Base-by-base conservation (phyloP, 2,888 invertebrate genomes). In the Tholera decimalis region DNA sequence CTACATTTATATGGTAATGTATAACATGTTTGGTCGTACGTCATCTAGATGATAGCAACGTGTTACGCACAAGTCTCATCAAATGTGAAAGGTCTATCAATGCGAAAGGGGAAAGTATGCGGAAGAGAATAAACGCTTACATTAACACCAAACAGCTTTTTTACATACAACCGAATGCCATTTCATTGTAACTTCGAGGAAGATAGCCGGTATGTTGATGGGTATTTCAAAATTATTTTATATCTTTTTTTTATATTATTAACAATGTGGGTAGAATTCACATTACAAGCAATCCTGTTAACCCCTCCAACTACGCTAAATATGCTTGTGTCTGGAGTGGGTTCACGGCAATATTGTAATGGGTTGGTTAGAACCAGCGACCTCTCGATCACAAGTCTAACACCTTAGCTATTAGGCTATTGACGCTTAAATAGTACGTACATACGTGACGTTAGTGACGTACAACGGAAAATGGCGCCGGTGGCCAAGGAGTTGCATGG, bases 1-100 rank as follows among this genome's bases (percentile, higher is more conserved):
- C n/a, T n/a, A n/a, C n/a, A n/a, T n/a, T n/a, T n/a, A n/a, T 11
- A 37, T 15, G 3, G 39, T 43, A 15, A 30, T 20, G 33, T 24
- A 15, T 33, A 66, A 66, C 24, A 47, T 18, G 54, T 39, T 43
- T 30, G 35, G n/a, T 24, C n/a, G 22, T 43, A 73, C 54, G 53
- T 63, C 65, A 49, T 64, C 37, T 39, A 44, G 54, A 57, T 49
- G 30, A 73, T 73, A 57, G 50, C 46, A 22, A 43, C 43, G 37
- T 66, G 44, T 46, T 55, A 55, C 44, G 46, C 41, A 33, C 54
- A 50, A 43, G 58, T 41, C 41, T 59, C 74, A 44, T 72, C 69
- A 75, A 72, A 72, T 61, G 72, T 75, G 70, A 72, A 68, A 75
- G 76, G 72, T 69, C 43, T 60, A 72, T 75, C 69, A 59, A 67